Conservation (phyloP, 2,888 invertebrate genomes). For the Blera fallax region DNA sequence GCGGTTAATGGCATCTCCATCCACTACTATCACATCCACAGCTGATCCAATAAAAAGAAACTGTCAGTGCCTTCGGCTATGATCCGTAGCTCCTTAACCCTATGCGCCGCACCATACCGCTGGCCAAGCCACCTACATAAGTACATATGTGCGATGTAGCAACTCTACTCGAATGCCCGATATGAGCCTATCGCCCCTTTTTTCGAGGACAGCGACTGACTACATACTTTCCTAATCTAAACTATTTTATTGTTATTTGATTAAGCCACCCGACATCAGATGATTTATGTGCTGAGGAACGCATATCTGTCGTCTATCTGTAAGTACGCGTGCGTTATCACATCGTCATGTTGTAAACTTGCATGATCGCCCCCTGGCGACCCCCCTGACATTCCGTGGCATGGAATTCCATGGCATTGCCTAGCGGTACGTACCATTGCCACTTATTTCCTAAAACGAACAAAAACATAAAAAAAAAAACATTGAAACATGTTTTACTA, state of each 20-base stretch:
- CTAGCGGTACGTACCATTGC: constrained; percentile 71
- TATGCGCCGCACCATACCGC: not conserved
- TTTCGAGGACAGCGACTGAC: constrained; percentile 55
- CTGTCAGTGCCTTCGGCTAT: not conserved
- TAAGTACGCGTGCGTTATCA: constrained; percentile 66
- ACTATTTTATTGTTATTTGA: constrained; percentile 72
- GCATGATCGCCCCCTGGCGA: constrained; percentile 34
- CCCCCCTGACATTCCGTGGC: constrained; percentile 56
- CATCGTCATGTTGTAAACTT: constrained; percentile 66
- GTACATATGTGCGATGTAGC: constrained; percentile 2
- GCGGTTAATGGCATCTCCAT: constrained; percentile 28
- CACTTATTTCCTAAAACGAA: constrained; percentile 61
- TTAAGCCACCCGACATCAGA: constrained; percentile 66
- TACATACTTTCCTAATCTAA: constrained; percentile 66
- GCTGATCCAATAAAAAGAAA: constrained; percentile 50
- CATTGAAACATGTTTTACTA: constrained; percentile 71
- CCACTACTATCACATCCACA: constrained; percentile 36
- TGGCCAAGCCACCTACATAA: not conserved
- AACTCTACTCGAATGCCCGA: constrained; percentile 31
- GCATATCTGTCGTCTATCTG: constrained; percentile 62
- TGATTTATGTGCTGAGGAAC: constrained; percentile 65
- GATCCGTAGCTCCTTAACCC: not conserved
- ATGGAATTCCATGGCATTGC: constrained; percentile 68
- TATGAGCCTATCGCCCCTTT: constrained; percentile 21
- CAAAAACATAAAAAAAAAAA: constrained; percentile 38